Evolutionary conservation across 92 coral and sea anemone species (phyloP).

Genomic region (Zoanthus sociatus): DNA sequence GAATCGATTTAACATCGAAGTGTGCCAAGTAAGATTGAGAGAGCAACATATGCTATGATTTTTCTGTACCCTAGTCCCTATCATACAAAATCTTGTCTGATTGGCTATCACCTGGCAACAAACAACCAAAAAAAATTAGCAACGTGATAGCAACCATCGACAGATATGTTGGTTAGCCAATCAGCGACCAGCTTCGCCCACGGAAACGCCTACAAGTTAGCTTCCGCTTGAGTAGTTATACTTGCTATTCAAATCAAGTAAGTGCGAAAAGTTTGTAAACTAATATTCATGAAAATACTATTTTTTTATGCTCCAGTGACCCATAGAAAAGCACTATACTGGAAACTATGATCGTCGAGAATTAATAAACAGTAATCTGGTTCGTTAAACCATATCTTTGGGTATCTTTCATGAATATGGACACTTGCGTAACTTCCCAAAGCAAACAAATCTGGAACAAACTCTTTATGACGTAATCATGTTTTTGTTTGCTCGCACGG

Average conservation of each 20-base stretch:
- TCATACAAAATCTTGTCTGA: constrained; percentile 61
- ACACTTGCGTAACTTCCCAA: constrained; percentile 8
- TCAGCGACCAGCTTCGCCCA: constrained; percentile 62
- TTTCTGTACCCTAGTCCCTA: constrained; percentile 16
- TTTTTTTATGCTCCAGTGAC: background rate
- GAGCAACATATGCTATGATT: constrained; percentile 60
- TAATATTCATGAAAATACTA: background rate
- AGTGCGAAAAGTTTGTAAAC: constrained; percentile 3
- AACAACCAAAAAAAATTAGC: constrained; percentile 50
- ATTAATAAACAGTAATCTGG: background rate
- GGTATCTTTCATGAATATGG: background rate
- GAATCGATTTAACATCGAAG: constrained; percentile 64
- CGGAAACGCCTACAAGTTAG: constrained; percentile 63
- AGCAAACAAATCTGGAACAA: background rate
- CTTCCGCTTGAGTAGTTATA: constrained; percentile 43
- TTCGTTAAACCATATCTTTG: background rate
- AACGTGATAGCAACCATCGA: constrained; percentile 58
- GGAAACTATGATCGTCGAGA: background rate
- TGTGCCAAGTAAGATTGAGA: constrained; percentile 45
- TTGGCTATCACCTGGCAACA: constrained; percentile 92
- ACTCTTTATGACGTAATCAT: constrained; percentile 19
- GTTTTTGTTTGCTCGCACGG: background rate
- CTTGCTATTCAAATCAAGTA: background rate
- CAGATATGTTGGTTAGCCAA: constrained; percentile 55
- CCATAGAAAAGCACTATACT: background rate